Base-by-base conservation (phyloP, 37 sponge, comb jelly and placozoan genomes). In the Halichondria panicea region DNA sequence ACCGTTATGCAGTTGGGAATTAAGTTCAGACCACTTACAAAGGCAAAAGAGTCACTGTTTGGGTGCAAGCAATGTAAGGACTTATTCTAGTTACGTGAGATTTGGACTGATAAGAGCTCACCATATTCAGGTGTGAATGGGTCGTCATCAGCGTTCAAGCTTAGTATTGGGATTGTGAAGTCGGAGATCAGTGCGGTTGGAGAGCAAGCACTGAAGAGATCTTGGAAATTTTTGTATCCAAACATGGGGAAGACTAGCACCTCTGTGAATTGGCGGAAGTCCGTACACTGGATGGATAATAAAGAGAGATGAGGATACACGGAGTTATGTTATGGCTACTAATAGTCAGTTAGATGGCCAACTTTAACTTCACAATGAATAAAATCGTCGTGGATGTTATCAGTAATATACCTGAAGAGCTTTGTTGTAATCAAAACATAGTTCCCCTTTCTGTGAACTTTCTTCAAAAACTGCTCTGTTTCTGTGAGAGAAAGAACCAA, bases 71-170 rank as follows among this genome's bases (percentile, higher is more conserved):
- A n/a, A n/a, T n/a, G n/a, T n/a, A n/a, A n/a, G 55, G 13, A 52
- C 5, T 40, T 42, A 33, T 22, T 4, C 30, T 43, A 25, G 71
- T 45, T 13, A 15, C 5, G 8, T 8, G 34, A 63, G 1, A 28
- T 9, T 8, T 39, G 3, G 1, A 38, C 41, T 8, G 37, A 12
- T 34, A 50, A 40, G 40, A 43, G 12, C 86, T 63, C 38, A 89
- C 90, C 76, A 38, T 69, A 46, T 19, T 35, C n/a, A 61, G 90
- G 90, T 33, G 81, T 84, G 72, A 82, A 89, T 1, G 87, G 72
- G 28, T 89, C 90, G 64, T 89, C 90, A 2, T 37, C 63, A 27
- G 90, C 52, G 42, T 74, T 89, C 59, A 89, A 35, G 13, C 68
- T 72, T 22, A 89, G 12, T 5, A 89, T 35, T 1, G 90, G 90